Evolutionary conservation across 2,113 vertebrate species (phyloP).

Genomic region (Asarcornis scutulata): DNA sequence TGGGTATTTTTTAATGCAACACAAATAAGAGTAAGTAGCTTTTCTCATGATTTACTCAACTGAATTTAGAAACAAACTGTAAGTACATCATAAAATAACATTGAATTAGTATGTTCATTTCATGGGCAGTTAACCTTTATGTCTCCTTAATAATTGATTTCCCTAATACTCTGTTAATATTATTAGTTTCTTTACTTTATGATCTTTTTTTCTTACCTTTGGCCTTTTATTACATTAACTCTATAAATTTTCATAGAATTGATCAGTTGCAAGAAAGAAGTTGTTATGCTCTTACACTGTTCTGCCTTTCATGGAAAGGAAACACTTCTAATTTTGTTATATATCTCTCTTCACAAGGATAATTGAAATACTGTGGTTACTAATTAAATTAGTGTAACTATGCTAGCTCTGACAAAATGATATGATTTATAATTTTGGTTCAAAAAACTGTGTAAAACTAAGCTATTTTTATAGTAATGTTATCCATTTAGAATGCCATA

Average conservation of each 20-base stretch:
- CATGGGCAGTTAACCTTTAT: constrained; percentile 57
- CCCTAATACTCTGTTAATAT: constrained; percentile 50
- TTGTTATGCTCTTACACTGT: not conserved
- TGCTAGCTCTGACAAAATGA: not conserved
- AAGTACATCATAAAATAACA: constrained; percentile 31
- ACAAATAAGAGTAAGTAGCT: not conserved
- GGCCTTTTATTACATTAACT: constrained; percentile 35
- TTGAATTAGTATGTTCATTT: constrained; percentile 64
- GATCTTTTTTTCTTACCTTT: constrained; percentile 32
- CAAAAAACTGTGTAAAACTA: not conserved
- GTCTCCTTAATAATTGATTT: constrained; percentile 48
- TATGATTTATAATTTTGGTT: constrained; percentile 1
- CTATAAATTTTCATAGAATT: constrained; percentile 49
- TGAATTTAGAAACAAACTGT: constrained; percentile 38
- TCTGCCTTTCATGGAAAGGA: not conserved
- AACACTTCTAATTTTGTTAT: not conserved
- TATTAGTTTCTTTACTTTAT: constrained; percentile 62
- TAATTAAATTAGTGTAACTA: constrained; percentile 37
- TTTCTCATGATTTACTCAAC: constrained; percentile 1
- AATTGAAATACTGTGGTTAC: not conserved
- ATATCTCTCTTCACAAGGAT: not conserved
- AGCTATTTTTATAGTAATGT: not conserved
- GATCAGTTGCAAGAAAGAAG: constrained; percentile 41
- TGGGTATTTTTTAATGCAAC: not conserved
- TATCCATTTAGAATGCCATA: not conserved